Evolutionary conservation across 1,140 invertebrate species (phyloP).

Genomic region (Diorhabda carinulata): DNA sequence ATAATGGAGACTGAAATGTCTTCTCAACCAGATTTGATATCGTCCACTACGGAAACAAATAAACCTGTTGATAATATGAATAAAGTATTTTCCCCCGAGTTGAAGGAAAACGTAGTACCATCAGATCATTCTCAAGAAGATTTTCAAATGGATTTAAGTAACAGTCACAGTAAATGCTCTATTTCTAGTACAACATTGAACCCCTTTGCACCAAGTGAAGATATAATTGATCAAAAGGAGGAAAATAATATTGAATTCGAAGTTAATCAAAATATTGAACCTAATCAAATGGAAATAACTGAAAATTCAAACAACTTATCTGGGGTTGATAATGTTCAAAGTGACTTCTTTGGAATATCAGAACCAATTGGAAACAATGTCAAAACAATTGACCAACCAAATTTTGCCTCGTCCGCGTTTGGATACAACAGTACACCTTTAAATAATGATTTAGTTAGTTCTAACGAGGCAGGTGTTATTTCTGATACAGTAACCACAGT

Average conservation of each 20-base stretch:
- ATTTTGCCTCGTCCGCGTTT: no score
- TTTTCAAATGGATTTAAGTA: slow-evolving; percentile 45
- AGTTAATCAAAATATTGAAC: slow-evolving; percentile 4
- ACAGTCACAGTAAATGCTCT: slow-evolving; percentile 46
- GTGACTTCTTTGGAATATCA: no score
- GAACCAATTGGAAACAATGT: no score
- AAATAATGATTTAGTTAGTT: no score
- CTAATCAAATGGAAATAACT: slow-evolving; percentile 26
- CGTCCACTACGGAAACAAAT: neutral
- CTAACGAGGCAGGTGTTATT: no score
- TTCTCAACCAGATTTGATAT: neutral
- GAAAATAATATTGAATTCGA: neutral
- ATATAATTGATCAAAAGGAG: slow-evolving; percentile 21
- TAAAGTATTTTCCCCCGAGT: slow-evolving; percentile 14
- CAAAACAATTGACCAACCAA: no score
- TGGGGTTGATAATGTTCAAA: no score
- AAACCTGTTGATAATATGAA: slow-evolving; percentile 6
- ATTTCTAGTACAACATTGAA: slow-evolving; percentile 48
- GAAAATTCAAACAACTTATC: slow-evolving; percentile 10
- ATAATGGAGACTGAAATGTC: slow-evolving; percentile 16
- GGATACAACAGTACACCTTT: no score
- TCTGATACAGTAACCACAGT: no score
- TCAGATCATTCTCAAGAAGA: slow-evolving; percentile 41
- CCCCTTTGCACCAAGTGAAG: slow-evolving; percentile 52
- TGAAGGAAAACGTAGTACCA: slow-evolving; percentile 38